These are phyloP conservation scores for Eulemur rubriventer DNA, from an alignment of 2,797 vertebrate genomes.

Conservation along the genomic window DNA sequence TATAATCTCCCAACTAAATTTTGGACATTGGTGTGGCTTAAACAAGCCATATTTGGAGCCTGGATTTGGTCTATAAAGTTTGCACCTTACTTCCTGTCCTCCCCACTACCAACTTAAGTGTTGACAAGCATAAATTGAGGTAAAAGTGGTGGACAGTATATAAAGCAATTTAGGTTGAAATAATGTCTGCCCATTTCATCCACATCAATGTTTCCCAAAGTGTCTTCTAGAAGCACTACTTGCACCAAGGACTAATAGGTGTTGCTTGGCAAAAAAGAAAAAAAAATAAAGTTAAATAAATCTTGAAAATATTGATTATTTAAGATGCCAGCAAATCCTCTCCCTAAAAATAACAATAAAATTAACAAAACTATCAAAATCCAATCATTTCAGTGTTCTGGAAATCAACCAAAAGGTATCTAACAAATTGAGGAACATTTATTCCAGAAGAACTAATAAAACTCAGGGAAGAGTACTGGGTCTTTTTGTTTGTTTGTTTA, in stretches of 20 bases:
- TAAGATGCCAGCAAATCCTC: not conserved
- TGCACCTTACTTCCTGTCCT: not conserved
- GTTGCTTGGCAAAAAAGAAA: not conserved
- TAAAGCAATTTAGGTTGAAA: not conserved
- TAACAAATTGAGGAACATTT: not conserved
- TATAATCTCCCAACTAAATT: not conserved
- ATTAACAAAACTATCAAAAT: not conserved
- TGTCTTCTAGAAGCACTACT: not conserved
- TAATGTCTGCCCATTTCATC: not conserved
- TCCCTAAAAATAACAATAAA: not conserved
- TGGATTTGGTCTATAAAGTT: not conserved
- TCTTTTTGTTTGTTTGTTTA: not conserved
- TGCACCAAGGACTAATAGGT: not conserved
- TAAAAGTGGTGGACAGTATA: no score
- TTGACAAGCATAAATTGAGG: not conserved
- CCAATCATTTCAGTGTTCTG: not conserved
- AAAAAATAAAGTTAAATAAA: not conserved
- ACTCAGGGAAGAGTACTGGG: not conserved
- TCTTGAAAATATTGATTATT: not conserved
- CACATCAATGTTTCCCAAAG: not conserved
- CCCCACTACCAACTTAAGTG: not conserved
- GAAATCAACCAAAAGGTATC: not conserved
- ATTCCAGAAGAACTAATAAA: not conserved
- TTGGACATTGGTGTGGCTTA: not conserved
- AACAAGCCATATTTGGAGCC: not conserved